phyloP scores from a whole-genome alignment of 37 sponge, comb jelly and placozoan genomes.

The Mnemiopsis leidyi region DNA sequence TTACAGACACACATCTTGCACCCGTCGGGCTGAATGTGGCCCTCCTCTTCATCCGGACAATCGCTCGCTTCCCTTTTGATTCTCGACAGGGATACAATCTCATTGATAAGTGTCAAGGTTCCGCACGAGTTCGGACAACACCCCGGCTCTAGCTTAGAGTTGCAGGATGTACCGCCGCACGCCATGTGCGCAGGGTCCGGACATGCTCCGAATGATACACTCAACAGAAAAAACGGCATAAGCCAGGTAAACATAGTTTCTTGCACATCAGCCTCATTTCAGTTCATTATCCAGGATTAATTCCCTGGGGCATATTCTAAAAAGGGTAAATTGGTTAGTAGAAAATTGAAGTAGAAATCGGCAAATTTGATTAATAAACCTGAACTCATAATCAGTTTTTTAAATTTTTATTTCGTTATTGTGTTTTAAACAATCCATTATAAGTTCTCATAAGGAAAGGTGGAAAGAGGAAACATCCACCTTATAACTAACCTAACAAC shows the following conservation, averaged over 20 bases:
- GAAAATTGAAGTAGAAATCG: too few relatives aligned
- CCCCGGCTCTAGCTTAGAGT: not conserved
- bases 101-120: not conserved
- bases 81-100: conserved; percentile 7
- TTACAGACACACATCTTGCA: conserved; percentile 38
- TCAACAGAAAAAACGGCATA: conserved; percentile 59
- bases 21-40: not conserved
- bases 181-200: conserved; percentile 34
- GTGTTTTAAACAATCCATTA: too few relatives aligned
- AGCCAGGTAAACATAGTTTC: conserved; percentile 39
- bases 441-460: too few relatives aligned
- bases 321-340: not conserved
- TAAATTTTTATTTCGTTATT: too few relatives aligned
- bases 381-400: too few relatives aligned
- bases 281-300: conserved; percentile 34
- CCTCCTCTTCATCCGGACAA: not conserved
- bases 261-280: conserved; percentile 2
- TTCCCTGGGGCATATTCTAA: conserved; percentile 22
- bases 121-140: conserved; percentile 49
- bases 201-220: not conserved
- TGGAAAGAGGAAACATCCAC: too few relatives aligned
- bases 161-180: conserved; percentile 12
- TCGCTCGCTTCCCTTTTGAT: not conserved
- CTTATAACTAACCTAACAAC: too few relatives aligned
- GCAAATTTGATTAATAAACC: too few relatives aligned